A percentile compares a stretch with the other conserved stretches of the same genome.
phyloP scores from a whole-genome alignment of 2,797 vertebrate genomes.

The Melanotaenia parkinsoni region DNA sequence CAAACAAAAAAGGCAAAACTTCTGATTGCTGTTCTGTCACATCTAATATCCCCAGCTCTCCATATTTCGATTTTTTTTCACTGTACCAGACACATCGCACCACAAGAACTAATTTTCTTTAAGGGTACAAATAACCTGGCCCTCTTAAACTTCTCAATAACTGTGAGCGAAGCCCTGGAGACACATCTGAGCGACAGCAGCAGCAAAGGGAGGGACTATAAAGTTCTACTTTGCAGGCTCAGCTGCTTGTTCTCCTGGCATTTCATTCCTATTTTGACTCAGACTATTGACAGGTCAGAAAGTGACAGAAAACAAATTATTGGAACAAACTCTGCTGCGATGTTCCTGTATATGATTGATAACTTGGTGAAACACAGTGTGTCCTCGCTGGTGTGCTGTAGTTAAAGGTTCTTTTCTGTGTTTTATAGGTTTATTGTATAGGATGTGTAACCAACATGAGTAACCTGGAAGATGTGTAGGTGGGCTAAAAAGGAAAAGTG shows the following conservation, averaged over 20 bases:
- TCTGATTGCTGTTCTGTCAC: constrained; percentile 13
- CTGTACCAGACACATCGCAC: constrained; percentile 8
- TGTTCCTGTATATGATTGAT: constrained; percentile 43
- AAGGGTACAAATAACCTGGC: constrained; percentile 59
- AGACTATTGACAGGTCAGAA: constrained; percentile 56
- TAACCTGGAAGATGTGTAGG: background rate
- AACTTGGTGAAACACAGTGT: background rate
- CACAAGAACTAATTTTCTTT: constrained; percentile 50
- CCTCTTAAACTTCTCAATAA: constrained; percentile 69
- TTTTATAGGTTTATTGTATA: constrained; percentile 3
- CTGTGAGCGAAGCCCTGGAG: constrained; percentile 56
- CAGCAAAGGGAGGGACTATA: constrained; percentile 55
- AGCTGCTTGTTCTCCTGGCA: constrained; percentile 60
- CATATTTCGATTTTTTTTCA: constrained; percentile 26
- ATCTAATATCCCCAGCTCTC: background rate
- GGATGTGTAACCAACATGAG: background rate
- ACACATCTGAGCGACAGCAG: constrained; percentile 60
- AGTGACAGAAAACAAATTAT: constrained; percentile 25
- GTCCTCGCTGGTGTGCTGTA: constrained; percentile 4
- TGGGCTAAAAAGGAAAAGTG: no score
- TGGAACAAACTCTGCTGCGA: constrained; percentile 23
- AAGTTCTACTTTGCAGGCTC: constrained; percentile 57
- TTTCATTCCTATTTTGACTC: constrained; percentile 55
- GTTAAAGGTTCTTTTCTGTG: background rate
- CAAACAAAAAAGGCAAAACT: background rate